Percentiles rank a stretch among this genome's conserved stretches.
These are phyloP conservation scores for Formica aserva DNA, from an alignment of 2,888 invertebrate genomes.

Conservation along the genomic window DNA sequence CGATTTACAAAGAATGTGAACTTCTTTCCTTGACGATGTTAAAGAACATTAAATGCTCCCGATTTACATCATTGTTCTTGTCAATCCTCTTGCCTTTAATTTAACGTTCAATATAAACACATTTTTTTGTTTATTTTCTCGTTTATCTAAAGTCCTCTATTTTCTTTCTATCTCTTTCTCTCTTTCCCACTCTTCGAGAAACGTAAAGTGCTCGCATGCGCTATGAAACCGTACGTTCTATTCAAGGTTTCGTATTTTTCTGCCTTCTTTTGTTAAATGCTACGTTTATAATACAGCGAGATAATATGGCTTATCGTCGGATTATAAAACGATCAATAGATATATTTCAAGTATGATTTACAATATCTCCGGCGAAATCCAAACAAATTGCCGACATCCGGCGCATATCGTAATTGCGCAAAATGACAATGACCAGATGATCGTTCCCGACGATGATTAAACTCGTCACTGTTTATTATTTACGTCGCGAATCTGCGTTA, in stretches of 20 bases:
- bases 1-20: background rate
- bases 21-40: conserved; percentile 16
- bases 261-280: background rate
- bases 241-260: conserved; percentile 4
- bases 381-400: background rate
- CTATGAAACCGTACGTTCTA: background rate
- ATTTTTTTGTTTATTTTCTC: background rate
- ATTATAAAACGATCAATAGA: conserved; percentile 4
- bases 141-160: background rate
- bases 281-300: conserved; percentile 19
- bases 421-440: conserved; percentile 2
- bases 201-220: background rate
- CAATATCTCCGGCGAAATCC: background rate
- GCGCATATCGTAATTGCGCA: background rate
- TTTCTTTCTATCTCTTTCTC: conserved; percentile 12
- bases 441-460: background rate
- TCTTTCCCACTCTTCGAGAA: background rate
- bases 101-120: background rate
- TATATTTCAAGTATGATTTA: background rate
- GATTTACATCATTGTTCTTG: conserved; percentile 12
- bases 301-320: conserved; percentile 13
- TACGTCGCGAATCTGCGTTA: background rate
- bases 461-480: background rate
- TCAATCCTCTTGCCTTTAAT: background rate
- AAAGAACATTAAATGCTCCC: background rate